Conservation (phyloP, 2,797 vertebrate genomes). For the Eulemur rubriventer region DNA sequence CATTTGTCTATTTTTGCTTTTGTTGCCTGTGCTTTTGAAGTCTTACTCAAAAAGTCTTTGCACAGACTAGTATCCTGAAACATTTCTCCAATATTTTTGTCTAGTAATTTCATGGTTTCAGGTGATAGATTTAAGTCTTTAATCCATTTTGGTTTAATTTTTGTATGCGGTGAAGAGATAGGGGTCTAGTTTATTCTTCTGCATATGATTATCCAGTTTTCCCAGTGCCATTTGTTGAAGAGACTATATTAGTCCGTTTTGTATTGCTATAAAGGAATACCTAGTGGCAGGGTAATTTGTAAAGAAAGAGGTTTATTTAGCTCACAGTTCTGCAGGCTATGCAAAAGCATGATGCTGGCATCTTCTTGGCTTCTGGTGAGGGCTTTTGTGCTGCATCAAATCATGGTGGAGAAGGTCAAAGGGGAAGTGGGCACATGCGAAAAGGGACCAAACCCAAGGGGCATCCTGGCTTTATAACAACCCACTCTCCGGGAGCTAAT, state of each 20-base stretch:
- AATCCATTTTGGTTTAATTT: background rate
- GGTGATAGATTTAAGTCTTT: background rate
- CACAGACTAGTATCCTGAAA: background rate
- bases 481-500: background rate
- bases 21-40: background rate
- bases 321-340: background rate
- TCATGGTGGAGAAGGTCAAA: background rate
- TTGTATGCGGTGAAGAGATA: background rate
- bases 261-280: background rate
- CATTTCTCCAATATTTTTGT: background rate
- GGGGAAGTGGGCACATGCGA: background rate
- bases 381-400: background rate
- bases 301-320: background rate
- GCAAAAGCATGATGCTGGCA: background rate
- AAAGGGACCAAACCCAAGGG: background rate
- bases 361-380: background rate
- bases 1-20: background rate
- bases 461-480: background rate
- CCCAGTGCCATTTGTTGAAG: background rate
- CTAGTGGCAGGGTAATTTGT: background rate
- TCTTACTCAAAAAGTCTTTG: background rate
- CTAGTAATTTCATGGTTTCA: background rate
- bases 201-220: background rate
- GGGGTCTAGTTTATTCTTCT: background rate
- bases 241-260: background rate